Evolutionary conservation across 2,113 vertebrate genomes (phyloP).

Genomic region (Riparia riparia): DNA sequence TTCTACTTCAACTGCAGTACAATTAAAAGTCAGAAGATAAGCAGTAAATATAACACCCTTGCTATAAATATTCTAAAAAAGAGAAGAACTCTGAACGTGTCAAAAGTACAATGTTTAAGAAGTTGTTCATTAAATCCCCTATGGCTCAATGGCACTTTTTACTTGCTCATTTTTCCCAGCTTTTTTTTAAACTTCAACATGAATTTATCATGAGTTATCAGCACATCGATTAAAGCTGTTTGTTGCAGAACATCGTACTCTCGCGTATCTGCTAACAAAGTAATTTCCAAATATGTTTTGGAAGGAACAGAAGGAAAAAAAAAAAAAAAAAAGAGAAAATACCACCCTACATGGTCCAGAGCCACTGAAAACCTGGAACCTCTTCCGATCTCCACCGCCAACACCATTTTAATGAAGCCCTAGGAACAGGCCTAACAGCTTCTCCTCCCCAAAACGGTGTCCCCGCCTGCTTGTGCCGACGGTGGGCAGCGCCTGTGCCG

Average conservation of each 20-base stretch:
- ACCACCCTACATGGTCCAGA: accelerated
- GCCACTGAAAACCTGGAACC: not conserved
- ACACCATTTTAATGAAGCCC: not conserved
- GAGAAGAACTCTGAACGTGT: not conserved
- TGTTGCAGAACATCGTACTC: not conserved
- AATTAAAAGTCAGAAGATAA: conserved; percentile 56
- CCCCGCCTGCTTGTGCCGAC: not conserved
- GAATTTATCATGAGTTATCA: conserved; percentile 26
- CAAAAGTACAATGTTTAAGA: conserved; percentile 38
- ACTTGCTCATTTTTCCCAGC: not conserved
- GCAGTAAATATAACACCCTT: conserved; percentile 19
- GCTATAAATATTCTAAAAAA: conserved; percentile 41
- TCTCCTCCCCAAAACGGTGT: not conserved
- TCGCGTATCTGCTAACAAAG: not conserved
- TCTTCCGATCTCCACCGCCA: not conserved
- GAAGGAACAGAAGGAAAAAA: not conserved
- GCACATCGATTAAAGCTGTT: not conserved
- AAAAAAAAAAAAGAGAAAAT: not conserved
- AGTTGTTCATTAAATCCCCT: conserved; percentile 16
- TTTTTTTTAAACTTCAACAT: not conserved
- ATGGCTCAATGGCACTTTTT: not conserved
- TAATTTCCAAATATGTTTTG: not conserved
- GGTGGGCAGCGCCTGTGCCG: not conserved
- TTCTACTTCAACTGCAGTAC: conserved; percentile 37
- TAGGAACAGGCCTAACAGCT: not conserved